Evolutionary conservation across 2,113 vertebrate genomes (phyloP).

Genomic region (Chinchilla lanigera): DNA sequence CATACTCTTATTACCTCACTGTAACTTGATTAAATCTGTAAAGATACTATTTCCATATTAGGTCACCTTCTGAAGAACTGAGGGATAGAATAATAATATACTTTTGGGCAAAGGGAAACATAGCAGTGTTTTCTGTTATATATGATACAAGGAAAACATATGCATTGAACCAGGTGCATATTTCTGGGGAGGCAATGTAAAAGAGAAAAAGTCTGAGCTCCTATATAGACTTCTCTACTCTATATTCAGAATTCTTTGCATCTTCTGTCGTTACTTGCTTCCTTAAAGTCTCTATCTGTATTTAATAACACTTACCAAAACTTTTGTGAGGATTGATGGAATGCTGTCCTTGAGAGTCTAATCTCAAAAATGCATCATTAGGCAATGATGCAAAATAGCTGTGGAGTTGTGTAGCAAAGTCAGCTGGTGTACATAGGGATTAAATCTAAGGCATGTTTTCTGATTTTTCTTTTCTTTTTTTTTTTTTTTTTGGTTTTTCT

Average conservation of each 20-base stretch:
- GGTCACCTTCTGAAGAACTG: background rate
- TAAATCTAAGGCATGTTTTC: no score
- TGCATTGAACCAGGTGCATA: background rate
- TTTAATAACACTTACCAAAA: background rate
- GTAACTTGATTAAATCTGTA: background rate
- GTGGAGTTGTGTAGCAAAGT: background rate
- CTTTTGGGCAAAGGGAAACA: background rate
- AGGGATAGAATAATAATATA: background rate
- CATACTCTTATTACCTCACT: background rate
- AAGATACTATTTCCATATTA: background rate
- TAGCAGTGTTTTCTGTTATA: background rate
- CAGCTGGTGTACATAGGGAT: background rate
- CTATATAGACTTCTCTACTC: accelerated
- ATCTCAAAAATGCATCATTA: background rate
- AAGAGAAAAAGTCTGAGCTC: background rate
- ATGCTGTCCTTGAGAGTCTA: background rate
- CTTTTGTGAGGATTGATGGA: background rate
- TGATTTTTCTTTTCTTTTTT: no score
- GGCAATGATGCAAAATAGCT: background rate
- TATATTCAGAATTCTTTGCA: background rate
- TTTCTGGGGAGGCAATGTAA: accelerated
- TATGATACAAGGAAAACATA: background rate
- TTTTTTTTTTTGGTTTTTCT: no score
- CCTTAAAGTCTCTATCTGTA: background rate
- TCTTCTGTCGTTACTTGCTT: accelerated